Base-by-base conservation (phyloP, 2,113 vertebrate genomes). In the Neodon shergylaensis region DNA sequence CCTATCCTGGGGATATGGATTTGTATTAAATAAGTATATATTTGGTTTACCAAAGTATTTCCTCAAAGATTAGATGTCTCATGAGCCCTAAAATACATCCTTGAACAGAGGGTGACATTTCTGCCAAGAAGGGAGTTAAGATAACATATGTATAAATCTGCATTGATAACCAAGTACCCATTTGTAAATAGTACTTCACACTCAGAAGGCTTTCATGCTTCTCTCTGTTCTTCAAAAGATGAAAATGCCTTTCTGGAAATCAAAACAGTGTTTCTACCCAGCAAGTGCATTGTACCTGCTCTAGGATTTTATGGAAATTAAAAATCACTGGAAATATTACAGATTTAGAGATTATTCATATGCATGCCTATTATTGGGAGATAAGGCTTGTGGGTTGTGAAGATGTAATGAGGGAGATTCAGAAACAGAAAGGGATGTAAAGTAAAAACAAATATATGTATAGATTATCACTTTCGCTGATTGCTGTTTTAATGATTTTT, bases 31-130 rank as follows among this genome's bases (percentile, higher is more conserved):
- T 88, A 95, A 76, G 1, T 39, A 91, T 13, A 52, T 83, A 42
- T 72, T 96, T 86, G 22, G 44, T 94, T 88, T 90, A 44, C 21
- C 14, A 65, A 84, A 11, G 28, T 96, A 63, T 96, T 88, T 42
- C 85, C 52, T 89, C 10, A 12, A 90, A 39, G 7, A 3, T 94
- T 87, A 83, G 72, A 78, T 95, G 82, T 84, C 36, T 83, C 58
- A 10, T 92, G 14, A 9, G 89, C 36, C 42, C 81, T 78, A 68
- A 86, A 92, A 76, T 24, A n/a, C 6, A 74, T n/a, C 36, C 31
- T 42, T 88, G 44, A 84, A 73, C 2, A 66, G 28, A 91, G 68
- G 87, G 39, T 61, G 8, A 9, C 49, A 52, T 85, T 63, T 63
- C 31, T 63, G 7, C 33, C 22, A 84, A 58, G 42, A 84, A 4